Percentiles rank a stretch among this genome's conserved stretches.
These are phyloP conservation scores for Idaea biselata DNA, from an alignment of 2,888 invertebrate genomes.

Conservation along the genomic window DNA sequence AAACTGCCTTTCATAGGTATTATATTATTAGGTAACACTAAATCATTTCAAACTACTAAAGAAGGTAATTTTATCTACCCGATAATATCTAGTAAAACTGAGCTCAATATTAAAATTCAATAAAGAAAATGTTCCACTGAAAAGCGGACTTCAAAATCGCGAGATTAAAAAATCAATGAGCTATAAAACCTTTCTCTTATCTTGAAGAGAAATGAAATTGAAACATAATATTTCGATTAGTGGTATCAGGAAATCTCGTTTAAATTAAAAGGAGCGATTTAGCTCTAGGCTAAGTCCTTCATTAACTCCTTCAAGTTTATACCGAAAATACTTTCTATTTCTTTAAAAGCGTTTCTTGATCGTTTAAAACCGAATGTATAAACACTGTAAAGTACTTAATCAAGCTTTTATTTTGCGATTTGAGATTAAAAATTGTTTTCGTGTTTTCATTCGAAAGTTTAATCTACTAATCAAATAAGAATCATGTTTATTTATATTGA, in stretches of 20 bases:
- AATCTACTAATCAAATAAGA: neutral
- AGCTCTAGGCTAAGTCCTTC: conserved; percentile 58
- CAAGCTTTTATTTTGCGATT: conserved; percentile 8
- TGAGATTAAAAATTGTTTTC: neutral
- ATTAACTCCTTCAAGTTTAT: conserved; percentile 65
- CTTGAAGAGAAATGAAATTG: conserved; percentile 43
- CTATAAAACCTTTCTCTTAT: conserved; percentile 32
- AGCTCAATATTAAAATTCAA: conserved; percentile 7
- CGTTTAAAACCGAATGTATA: conserved; percentile 24
- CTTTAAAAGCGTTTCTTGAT: conserved; percentile 24
- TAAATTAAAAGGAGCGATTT: conserved; percentile 58
- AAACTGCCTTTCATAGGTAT: neutral
- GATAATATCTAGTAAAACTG: conserved; percentile 3
- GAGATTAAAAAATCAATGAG: conserved; percentile 25
- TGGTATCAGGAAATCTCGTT: conserved; percentile 49
- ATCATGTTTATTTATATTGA: neutral
- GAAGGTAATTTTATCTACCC: neutral
- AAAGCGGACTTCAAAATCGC: conserved; percentile 3
- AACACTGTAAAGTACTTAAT: conserved; percentile 23
- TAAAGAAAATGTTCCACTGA: conserved; percentile 2
- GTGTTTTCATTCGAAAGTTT: neutral
- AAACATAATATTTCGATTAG: conserved; percentile 73
- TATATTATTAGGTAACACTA: neutral
- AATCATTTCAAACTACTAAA: neutral
- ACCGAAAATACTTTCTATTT: conserved; percentile 46